Evolutionary conservation across 2,113 vertebrate genomes (phyloP).

Genomic region (Haemorhous mexicanus): DNA sequence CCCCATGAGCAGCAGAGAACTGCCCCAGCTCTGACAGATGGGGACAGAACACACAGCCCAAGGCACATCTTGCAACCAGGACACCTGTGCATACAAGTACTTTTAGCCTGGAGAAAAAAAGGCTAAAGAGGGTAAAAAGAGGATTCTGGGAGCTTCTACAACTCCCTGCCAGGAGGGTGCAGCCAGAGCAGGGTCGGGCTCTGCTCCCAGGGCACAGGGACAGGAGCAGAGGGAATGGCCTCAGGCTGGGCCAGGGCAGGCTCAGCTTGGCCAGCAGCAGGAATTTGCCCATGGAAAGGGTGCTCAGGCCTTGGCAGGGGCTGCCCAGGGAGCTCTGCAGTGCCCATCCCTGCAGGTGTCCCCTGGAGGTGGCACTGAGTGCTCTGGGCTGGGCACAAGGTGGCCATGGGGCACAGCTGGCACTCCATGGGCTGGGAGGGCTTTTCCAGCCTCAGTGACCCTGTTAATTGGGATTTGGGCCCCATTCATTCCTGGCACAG

Average conservation of each 20-base stretch:
- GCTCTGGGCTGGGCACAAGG: not conserved
- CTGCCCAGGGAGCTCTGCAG: not conserved
- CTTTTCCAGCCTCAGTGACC: not conserved
- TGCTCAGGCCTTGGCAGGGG: fast-evolving
- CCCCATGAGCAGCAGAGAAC: too few species aligned
- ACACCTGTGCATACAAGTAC: too few species aligned
- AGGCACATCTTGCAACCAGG: too few species aligned
- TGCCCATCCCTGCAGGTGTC: not conserved
- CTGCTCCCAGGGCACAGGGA: not conserved
- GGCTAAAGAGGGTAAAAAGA: not conserved
- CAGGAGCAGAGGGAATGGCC: not conserved
- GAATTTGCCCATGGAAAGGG: not conserved
- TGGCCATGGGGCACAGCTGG: fast-evolving
- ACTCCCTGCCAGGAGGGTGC: fast-evolving
- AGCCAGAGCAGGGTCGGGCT: fast-evolving
- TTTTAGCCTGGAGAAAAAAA: too few species aligned
- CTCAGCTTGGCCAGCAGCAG: fast-evolving
- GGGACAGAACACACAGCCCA: too few species aligned
- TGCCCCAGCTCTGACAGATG: too few species aligned
- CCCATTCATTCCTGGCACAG: not conserved
- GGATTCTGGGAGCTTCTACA: not conserved
- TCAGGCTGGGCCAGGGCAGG: not conserved
- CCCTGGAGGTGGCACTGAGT: not conserved
- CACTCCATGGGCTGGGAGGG: fast-evolving
- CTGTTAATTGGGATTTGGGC: not conserved